These are phyloP conservation scores for Myzus persicae DNA, from an alignment of 1,140 invertebrate species.

Conservation along the genomic window DNA sequence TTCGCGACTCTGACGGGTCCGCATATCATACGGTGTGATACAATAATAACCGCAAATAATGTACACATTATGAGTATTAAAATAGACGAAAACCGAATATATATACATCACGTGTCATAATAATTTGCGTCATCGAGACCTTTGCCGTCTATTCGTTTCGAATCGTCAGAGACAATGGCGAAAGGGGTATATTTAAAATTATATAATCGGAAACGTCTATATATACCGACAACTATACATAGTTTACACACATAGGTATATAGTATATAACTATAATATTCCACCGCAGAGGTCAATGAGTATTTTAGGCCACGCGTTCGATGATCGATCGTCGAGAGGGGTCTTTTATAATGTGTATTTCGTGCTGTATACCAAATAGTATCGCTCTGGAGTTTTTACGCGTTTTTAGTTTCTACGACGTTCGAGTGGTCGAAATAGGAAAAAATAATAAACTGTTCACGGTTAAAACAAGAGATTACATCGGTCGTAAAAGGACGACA, in stretches of 20 bases:
- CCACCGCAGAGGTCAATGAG: too few species aligned
- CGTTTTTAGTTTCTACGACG: background rate
- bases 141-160: too few species aligned
- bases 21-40: background rate
- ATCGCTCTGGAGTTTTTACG: background rate
- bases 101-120: too few species aligned
- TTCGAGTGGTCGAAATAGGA: background rate
- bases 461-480: constrained; percentile 36
- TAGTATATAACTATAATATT: too few species aligned
- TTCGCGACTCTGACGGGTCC: background rate
- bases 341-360: background rate
- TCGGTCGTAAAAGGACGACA: constrained; percentile 20
- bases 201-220: too few species aligned
- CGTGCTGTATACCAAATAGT: background rate
- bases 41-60: background rate
- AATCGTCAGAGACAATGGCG: too few species aligned
- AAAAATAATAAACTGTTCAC: background rate
- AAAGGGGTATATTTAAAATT: too few species aligned
- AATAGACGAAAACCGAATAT: too few species aligned
- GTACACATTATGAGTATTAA: too few species aligned
- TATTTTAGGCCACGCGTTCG: background rate
- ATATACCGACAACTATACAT: too few species aligned
- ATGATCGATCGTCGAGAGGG: background rate
- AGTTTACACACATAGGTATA: too few species aligned
- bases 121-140: too few species aligned